Evolutionary conservation across 1,140 invertebrate species (phyloP), one percentile per base, ranked within the genome.

Genomic region (Drosophila arizonae): DNA sequence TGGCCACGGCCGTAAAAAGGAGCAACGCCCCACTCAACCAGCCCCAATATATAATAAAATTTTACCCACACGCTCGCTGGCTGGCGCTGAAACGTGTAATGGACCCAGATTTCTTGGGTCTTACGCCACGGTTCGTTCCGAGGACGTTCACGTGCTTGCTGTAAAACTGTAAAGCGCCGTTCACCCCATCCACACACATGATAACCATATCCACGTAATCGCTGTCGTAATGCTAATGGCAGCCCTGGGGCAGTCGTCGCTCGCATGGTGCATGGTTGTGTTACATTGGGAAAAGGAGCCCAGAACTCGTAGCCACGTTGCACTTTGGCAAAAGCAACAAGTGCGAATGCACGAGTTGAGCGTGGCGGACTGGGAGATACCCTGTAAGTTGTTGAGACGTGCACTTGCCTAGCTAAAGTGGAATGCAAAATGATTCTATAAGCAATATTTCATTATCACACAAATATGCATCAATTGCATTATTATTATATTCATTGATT

Each of bases 191-290:
- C 70, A 50, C 54, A n/a, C 6, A 39, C 36, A 4, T 39, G 11
- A 39, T 69, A 48, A 67, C 65, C 79, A 55, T 28, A 56, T 63
- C 64, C 55, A 69, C 76, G 62, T 70, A 79, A 74, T 76, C 66
- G 64, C 45, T 76, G 82, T 78, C 84, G 84, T 86, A 87, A 86
- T 79, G 79, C 61, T 70, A 54, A 74, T 58, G 52, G 41, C 62
- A 75, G 77, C 84, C 84, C 76, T 74, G 77, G 79, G 84, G 84
- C 82, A 82, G 67, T 80, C 67, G 71, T 66, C 65, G 82, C 81
- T 90, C 85, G 90, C 90, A 86, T 90, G 90, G 86, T 91, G 90
- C 90, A 91, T 90, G 86, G 84, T 90, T 90, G 76, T 90, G 90
- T 91, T 91, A 91, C 90, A 91, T 91, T 84, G 90, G 86, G 76